Base-by-base conservation (phyloP, 2,888 invertebrate species). In the Eupithecia insigniata region DNA sequence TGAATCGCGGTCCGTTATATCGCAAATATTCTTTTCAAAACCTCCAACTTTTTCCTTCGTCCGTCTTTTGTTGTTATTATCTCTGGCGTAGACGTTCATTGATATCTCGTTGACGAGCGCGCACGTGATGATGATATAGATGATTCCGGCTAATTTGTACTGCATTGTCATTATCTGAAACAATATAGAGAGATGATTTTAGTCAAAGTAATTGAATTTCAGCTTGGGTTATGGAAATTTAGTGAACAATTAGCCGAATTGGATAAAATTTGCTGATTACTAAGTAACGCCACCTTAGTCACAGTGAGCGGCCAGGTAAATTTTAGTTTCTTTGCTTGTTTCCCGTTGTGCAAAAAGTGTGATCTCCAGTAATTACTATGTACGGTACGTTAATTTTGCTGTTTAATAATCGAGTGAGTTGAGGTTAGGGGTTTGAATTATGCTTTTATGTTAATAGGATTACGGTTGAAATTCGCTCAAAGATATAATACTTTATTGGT, bases 1-100 rank as follows among this genome's bases (percentile, higher is more conserved):
- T 0, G 95, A 92, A 68, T 95, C 93, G 51, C 92, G 88, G 77
- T 91, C 94, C 60, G 95, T 94, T 75, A 95, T 93, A 81, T 95
- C 95, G 81, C 96, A 96, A 67, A 96, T 93, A 83, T 96, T 95
- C 79, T 91, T 92, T 77, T 91, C 91, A 76, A 94, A 93, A 22
- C 93, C 93, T 1, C 92, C 92, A 1, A 83, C 82, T 80, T 94
- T 94, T 78, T 94, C 94, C 82, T 94, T 94, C 16, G 89, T 87
- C 39, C 93, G 84, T 69, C 90, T 84, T 80, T 92, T 94, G 81
- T 86, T 91, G 81, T 89, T 93, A 83, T 28, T 62, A 8, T 93
- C 93, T 78, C 89, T 89, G n/a, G 92, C 92, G 81, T 92, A 91
- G n/a, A 92, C 93, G 79, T 90, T 92, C 79, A 91, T 89, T 78